A percentile compares a stretch with the other conserved stretches of the same genome.
phyloP scores from a whole-genome alignment of 2,113 vertebrate species.

The Todiramphus chloris region DNA sequence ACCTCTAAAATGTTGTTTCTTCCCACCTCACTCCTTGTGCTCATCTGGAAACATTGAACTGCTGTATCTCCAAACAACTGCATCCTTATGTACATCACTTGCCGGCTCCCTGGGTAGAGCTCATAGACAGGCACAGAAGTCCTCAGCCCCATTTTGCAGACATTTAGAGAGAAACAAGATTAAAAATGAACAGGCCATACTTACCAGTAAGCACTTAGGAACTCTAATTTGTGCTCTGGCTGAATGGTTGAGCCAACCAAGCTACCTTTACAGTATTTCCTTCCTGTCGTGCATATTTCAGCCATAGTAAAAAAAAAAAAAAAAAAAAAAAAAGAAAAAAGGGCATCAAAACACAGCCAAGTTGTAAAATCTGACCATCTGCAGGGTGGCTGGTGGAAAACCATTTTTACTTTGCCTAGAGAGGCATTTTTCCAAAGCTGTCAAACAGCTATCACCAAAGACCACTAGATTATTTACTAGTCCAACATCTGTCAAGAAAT shows the following conservation, averaged over 20 bases:
- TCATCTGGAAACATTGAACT: not conserved
- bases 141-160: not conserved
- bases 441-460: conserved; percentile 41
- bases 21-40: not conserved
- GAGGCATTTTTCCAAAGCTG: conserved; percentile 47
- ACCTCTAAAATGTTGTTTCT: not conserved
- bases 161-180: not conserved
- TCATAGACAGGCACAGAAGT: not conserved
- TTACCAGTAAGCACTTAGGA: conserved; percentile 19
- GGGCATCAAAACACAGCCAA: conserved; percentile 20
- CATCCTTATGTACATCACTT: not conserved
- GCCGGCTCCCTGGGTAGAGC: not conserved
- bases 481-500: conserved; percentile 68
- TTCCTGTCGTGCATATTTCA: conserved; percentile 47
- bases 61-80: not conserved
- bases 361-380: conserved; percentile 57
- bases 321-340: not conserved
- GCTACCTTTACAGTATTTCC: conserved; percentile 19
- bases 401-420: conserved; percentile 26
- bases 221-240: not conserved
- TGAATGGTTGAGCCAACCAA: not conserved
- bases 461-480: conserved; percentile 61
- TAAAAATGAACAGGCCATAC: not conserved
- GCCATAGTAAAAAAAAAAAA: not conserved
- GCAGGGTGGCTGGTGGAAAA: conserved; percentile 28